Percentiles rank a stretch among this genome's conserved stretches.
phyloP scores from a whole-genome alignment of 2,113 vertebrate species.

The Saiga tatarica region DNA sequence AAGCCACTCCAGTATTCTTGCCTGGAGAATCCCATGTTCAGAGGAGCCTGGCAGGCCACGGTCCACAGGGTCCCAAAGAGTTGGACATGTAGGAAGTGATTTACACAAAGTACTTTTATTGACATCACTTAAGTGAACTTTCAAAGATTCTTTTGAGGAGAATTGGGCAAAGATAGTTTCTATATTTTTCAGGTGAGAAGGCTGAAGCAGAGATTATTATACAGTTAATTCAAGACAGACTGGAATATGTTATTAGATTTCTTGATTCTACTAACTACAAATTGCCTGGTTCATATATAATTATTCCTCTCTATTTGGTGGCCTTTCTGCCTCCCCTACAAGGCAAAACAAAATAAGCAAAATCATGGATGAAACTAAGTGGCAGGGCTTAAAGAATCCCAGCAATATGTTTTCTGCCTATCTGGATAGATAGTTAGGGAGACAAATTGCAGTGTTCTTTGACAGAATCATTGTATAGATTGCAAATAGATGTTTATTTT shows the following conservation, averaged over 20 bases:
- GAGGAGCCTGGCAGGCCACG: not conserved
- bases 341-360: not conserved
- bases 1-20: not conserved
- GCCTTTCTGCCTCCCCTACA: not conserved
- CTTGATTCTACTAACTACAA: not conserved
- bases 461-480: not conserved
- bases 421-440: not conserved
- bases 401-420: not conserved
- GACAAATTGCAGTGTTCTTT: not conserved
- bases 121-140: not conserved
- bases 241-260: not conserved
- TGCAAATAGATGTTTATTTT: not conserved
- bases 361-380: not conserved
- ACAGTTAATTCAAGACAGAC: not conserved
- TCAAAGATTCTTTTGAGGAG: not conserved
- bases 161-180: not conserved
- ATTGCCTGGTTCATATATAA: not conserved
- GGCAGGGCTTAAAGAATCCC: not conserved
- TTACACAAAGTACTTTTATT: not conserved
- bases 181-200: not conserved
- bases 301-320: not conserved
- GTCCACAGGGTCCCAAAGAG: not conserved
- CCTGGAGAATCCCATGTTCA: not conserved
- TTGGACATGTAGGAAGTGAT: not conserved
- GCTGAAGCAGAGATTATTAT: not conserved